phyloP scores from a whole-genome alignment of 2,888 invertebrate genomes.

The Scelioninae gen. 2 region DNA sequence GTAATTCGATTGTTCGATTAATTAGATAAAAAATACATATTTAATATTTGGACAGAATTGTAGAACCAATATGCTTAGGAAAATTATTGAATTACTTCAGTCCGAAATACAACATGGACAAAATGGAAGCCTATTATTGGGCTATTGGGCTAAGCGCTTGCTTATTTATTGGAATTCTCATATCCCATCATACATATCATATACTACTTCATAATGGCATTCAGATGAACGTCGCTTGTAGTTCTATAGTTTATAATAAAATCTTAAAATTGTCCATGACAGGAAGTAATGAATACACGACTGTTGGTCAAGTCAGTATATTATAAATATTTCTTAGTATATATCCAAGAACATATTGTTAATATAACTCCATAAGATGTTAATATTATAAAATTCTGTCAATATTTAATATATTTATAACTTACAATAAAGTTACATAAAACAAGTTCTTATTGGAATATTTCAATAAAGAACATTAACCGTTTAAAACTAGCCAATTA shows the following conservation, averaged over 20 bases:
- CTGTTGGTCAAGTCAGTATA: constrained; percentile 70
- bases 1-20: neutral
- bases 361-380: too few species aligned
- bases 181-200: constrained; percentile 79
- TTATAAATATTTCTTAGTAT: too few species aligned
- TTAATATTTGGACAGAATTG: constrained; percentile 64
- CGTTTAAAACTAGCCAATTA: too few species aligned
- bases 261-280: constrained; percentile 85
- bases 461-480: too few species aligned
- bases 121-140: constrained; percentile 74
- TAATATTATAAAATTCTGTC: too few species aligned
- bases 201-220: constrained; percentile 79
- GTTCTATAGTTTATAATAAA: constrained; percentile 86
- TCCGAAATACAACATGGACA: constrained; percentile 55
- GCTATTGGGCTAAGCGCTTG: constrained; percentile 73
- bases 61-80: constrained; percentile 70
- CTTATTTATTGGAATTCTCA: constrained; percentile 73
- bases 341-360: too few species aligned
- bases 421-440: too few species aligned
- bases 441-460: too few species aligned
- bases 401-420: too few species aligned
- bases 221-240: constrained; percentile 82
- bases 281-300: constrained; percentile 84
- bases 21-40: neutral
- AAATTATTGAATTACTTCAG: constrained; percentile 67